Conservation (phyloP, 2,888 invertebrate genomes). For the Timandra comae region DNA sequence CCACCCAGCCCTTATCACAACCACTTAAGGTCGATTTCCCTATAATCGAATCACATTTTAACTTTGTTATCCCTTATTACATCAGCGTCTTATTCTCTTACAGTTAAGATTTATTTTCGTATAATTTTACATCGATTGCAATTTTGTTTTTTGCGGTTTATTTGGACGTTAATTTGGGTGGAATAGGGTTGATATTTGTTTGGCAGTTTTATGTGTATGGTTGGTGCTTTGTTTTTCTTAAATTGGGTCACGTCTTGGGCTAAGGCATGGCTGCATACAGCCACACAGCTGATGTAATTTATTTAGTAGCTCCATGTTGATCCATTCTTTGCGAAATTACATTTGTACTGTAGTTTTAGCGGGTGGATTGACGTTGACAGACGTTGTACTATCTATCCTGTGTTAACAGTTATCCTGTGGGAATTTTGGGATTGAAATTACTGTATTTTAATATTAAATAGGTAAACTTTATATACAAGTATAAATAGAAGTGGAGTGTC, state of each 20-base stretch:
- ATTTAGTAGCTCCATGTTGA: constrained; percentile 20
- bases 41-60: constrained; percentile 8
- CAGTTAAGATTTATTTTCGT: constrained; percentile 15
- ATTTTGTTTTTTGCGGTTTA: constrained; percentile 9
- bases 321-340: constrained; percentile 22
- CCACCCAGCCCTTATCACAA: constrained; percentile 3
- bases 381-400: too few species aligned
- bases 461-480: too few species aligned
- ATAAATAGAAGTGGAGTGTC: too few species aligned
- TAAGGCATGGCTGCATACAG: constrained; percentile 42
- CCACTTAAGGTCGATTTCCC: constrained; percentile 10
- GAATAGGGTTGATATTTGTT: constrained; percentile 13
- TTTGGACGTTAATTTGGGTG: constrained; percentile 14
- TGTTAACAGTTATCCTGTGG: too few species aligned
- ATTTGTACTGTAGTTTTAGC: too few species aligned
- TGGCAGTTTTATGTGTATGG: constrained; percentile 20
- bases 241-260: constrained; percentile 58
- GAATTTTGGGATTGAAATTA: too few species aligned
- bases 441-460: too few species aligned
- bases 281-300: constrained; percentile 16
- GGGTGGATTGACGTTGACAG: too few species aligned
- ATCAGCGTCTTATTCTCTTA: constrained; percentile 1
- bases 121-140: constrained; percentile 8
- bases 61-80: too few species aligned
- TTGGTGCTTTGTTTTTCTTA: constrained; percentile 54